Evolutionary conservation across 2,797 vertebrate species (phyloP).

Genomic region (Eremophila alpestris): DNA sequence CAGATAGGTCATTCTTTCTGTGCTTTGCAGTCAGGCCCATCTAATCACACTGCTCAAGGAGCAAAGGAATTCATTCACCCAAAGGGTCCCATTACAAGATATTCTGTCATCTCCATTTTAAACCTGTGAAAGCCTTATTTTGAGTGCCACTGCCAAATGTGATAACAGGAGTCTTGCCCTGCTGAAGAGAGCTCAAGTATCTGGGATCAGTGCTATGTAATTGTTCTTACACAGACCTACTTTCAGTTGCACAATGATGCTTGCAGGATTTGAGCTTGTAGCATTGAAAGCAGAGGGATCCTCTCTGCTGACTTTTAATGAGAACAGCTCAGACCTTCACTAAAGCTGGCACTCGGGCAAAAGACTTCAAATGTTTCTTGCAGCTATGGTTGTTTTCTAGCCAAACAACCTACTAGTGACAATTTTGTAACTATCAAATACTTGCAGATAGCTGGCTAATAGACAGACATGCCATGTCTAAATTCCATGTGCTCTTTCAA

Average conservation of each 20-base stretch:
- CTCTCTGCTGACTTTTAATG: constrained; percentile 37
- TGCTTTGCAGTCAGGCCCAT: background rate
- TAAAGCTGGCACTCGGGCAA: background rate
- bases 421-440: background rate
- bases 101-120: constrained; percentile 56
- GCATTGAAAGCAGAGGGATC: constrained; percentile 30
- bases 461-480: background rate
- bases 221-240: constrained; percentile 49
- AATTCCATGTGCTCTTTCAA: background rate
- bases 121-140: constrained; percentile 48
- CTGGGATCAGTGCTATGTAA: constrained; percentile 24
- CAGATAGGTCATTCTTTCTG: background rate
- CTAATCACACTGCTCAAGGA: constrained; percentile 21
- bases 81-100: constrained; percentile 36
- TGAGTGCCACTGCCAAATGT: constrained; percentile 39
- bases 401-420: background rate
- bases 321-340: background rate
- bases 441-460: background rate
- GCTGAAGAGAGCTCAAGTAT: constrained; percentile 38
- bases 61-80: constrained; percentile 41
- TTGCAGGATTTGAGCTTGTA: constrained; percentile 17
- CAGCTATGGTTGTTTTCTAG: background rate
- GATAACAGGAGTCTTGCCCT: constrained; percentile 43
- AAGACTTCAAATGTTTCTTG: constrained; percentile 6
- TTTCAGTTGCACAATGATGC: constrained; percentile 45